Conservation (phyloP, 2,113 vertebrate genomes). For the Cygnus buccinator region DNA sequence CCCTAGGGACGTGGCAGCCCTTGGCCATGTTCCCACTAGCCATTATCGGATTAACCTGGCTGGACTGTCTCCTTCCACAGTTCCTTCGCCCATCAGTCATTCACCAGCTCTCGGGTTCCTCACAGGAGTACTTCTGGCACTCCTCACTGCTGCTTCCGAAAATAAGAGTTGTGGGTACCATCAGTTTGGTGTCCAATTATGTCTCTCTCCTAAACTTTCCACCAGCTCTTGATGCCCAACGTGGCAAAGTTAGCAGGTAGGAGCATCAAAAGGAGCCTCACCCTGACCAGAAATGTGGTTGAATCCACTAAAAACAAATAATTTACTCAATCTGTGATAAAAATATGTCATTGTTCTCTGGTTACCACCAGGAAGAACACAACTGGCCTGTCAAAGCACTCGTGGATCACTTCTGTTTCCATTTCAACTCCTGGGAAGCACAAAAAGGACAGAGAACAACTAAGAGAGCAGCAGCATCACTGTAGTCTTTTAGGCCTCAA, state of each 20-base stretch:
- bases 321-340: neutral
- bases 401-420: neutral
- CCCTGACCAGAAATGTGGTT: neutral
- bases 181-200: accelerated
- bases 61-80: neutral
- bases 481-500: neutral
- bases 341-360: neutral
- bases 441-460: neutral
- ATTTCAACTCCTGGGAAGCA: neutral
- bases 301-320: neutral
- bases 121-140: neutral
- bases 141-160: neutral
- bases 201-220: neutral
- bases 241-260: neutral
- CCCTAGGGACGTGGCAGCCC: neutral
- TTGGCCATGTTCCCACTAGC: neutral
- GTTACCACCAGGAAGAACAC: neutral
- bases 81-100: neutral
- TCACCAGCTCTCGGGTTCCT: neutral
- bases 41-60: accelerated
- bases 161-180: neutral
- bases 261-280: neutral
- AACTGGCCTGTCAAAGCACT: neutral
- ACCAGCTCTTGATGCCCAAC: neutral
- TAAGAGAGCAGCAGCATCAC: too few species aligned